These are phyloP conservation scores for Heliconius ethilla DNA, from an alignment of 2,888 invertebrate species.

Conservation along the genomic window DNA sequence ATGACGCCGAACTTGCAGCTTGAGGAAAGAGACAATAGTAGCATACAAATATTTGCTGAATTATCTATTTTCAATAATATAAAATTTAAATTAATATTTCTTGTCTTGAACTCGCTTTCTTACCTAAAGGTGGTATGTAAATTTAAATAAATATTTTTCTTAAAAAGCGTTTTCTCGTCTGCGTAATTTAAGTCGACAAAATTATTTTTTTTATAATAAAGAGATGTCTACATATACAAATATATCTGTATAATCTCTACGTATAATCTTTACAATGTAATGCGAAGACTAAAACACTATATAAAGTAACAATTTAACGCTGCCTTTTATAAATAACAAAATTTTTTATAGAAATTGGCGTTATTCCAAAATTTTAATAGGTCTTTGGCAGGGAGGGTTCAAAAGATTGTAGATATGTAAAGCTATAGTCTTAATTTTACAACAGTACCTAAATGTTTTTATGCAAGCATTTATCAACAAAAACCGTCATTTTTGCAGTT, in stretches of 20 bases:
- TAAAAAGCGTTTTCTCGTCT: too few species aligned
- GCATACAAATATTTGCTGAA: too few species aligned
- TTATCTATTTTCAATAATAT: too few species aligned
- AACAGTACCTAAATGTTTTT: background rate
- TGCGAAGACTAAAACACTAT: background rate
- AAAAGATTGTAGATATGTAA: constrained; percentile 21
- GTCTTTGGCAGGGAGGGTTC: constrained; percentile 12
- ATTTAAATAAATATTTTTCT: too few species aligned
- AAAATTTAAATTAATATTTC: too few species aligned
- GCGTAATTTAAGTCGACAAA: too few species aligned
- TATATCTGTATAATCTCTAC: background rate
- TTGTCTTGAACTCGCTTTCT: too few species aligned
- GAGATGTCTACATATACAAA: background rate
- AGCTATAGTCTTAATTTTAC: constrained; percentile 3
- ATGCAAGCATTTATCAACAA: background rate
- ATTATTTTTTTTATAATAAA: too few species aligned
- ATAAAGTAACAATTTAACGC: background rate
- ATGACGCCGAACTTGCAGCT: too few species aligned
- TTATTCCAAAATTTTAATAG: constrained; percentile 21
- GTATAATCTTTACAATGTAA: background rate
- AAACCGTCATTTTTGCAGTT: background rate
- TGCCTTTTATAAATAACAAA: constrained; percentile 7
- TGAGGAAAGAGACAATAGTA: too few species aligned
- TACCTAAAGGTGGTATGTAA: too few species aligned
- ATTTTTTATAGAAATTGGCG: constrained; percentile 25